Conservation (phyloP, 2,888 invertebrate genomes). For the Leptura quadrifasciata region DNA sequence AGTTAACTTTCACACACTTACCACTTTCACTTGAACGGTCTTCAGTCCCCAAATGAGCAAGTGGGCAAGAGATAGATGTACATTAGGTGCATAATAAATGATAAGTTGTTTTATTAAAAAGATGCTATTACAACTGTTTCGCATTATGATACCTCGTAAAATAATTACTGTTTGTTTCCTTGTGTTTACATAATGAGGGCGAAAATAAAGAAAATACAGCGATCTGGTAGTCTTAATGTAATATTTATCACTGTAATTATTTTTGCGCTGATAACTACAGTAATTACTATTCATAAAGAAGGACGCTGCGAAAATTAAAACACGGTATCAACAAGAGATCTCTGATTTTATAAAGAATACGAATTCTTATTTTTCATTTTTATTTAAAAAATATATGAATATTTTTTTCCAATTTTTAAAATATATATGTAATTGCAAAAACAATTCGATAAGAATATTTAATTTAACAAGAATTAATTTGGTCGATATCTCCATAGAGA, state of each 20-base stretch:
- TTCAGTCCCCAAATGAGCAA: constrained; percentile 25
- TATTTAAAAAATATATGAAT: too few relatives aligned
- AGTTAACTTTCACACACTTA: constrained; percentile 73
- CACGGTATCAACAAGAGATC: too few relatives aligned
- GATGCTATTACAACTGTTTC: constrained; percentile 14
- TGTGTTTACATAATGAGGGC: constrained; percentile 24
- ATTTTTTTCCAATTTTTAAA: too few relatives aligned
- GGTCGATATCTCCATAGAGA: too few relatives aligned
- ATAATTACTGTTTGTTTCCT: constrained; percentile 36
- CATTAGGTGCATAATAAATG: constrained; percentile 28
- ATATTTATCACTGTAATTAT: constrained; percentile 11
- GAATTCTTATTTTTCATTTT: too few relatives aligned
- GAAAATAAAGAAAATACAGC: constrained; percentile 7
- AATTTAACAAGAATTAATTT: too few relatives aligned
- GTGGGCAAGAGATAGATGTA: constrained; percentile 31
- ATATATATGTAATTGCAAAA: too few relatives aligned
- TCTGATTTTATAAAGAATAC: too few relatives aligned
- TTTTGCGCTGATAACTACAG: background rate
- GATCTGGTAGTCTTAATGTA: background rate
- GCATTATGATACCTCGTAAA: constrained; percentile 8
- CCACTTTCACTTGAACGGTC: constrained; percentile 71
- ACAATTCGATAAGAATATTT: too few relatives aligned
- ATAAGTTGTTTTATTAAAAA: constrained; percentile 12
- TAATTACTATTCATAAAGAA: background rate
- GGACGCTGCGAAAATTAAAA: too few relatives aligned